Percentiles rank a stretch among this genome's conserved stretches.
Conservation (phyloP, 2,113 vertebrate species). For the Myocastor coypus region DNA sequence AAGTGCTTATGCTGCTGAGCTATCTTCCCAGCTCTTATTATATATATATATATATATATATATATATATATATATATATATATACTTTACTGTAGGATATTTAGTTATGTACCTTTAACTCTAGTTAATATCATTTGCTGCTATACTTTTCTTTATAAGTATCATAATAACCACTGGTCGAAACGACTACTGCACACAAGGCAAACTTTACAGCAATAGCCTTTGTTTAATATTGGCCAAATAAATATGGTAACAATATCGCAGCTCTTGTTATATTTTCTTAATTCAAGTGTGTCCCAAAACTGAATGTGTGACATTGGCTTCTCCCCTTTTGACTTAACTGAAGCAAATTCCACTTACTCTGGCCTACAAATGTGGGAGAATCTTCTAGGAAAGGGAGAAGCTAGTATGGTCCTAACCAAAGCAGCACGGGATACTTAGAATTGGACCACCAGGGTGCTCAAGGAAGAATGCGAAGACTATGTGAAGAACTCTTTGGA, state of each 20-base stretch:
- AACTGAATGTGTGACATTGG: neutral
- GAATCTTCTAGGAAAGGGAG: neutral
- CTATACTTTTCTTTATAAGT: neutral
- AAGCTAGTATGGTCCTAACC: neutral
- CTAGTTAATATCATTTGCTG: neutral
- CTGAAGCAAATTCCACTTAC: neutral
- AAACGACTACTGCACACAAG: neutral
- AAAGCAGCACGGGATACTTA: neutral
- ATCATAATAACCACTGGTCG: neutral
- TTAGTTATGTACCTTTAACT: neutral
- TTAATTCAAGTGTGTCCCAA: neutral
- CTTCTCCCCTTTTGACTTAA: neutral
- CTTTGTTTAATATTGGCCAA: neutral
- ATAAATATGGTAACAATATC: neutral
- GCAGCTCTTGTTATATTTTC: neutral
- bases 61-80: too few species aligned
- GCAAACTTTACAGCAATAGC: neutral
- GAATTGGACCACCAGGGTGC: neutral
- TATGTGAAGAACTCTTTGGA: neutral
- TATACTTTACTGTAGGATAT: neutral
- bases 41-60: too few species aligned
- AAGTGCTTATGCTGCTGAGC: too few species aligned
- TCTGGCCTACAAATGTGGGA: neutral
- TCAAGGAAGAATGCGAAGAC: neutral
- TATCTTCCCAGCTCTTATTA: too few species aligned